Evolutionary conservation across 2,888 invertebrate species (phyloP), one percentile per base, ranked within the genome.

Genomic region (Drosophila trichaetosa): DNA sequence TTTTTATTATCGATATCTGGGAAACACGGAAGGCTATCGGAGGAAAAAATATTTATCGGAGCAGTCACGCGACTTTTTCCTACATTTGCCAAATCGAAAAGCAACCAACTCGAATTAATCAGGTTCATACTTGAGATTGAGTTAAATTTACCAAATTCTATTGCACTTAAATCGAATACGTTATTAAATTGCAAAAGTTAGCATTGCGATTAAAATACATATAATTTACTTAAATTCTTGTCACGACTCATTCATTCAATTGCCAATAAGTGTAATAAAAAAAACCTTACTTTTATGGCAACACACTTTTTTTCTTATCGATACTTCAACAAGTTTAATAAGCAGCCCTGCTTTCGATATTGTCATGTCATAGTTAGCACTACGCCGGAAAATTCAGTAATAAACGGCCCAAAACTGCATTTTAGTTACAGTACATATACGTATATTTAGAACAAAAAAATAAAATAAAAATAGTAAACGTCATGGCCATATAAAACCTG

Each of bases 301-400:
- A 38, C 10, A 38, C 10, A 33, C 53, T 3, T n/a, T 46, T 51
- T n/a, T 64, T 27, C 11, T 31, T 67, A 75, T 75, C 75, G 75
- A 75, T 75, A 69, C 24, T 36, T 61, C n/a, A 29, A 54, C 57
- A 5, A 31, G 40, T 27, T 13, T 27, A 11, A 31, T 27, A 60
- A 61, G 58, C 76, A 68, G 21, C 71, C 68, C 80, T 80, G 70
- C 1, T 16, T 21, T 11, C 68, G 73, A 83, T 76, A 76, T 51
- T 83, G 82, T 83, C 82, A 72, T 82, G 82, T 83, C 82, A 82
- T 82, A 76, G 83, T 81, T 64, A 48, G 21, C 64, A 73, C 67
- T 62, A 76, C 83, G 83, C 74, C 80, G 85, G 76, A 67, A 65
- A 69, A 67, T 58, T 58, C 59, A 61, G 60, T 76, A 80, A 76